phyloP scores from a whole-genome alignment of 1,140 invertebrate species.

The Trinorchestia longiramus region DNA sequence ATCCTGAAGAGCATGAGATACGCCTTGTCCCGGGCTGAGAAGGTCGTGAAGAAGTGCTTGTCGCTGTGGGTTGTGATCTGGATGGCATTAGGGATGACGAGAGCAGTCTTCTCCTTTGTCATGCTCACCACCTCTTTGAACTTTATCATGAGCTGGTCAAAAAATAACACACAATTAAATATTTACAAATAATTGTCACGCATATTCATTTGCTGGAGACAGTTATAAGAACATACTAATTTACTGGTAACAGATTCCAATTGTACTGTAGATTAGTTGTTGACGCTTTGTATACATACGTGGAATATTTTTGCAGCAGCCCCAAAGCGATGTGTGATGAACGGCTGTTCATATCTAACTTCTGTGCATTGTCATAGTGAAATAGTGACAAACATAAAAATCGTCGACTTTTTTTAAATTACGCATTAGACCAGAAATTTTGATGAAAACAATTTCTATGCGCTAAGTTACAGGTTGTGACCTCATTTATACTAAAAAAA shows the following conservation, averaged over 20 bases:
- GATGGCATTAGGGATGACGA: constrained; percentile 96
- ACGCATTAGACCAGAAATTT: too few relatives aligned
- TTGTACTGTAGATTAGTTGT: too few relatives aligned
- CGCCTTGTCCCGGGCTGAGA: constrained; percentile 90
- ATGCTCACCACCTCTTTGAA: constrained; percentile 92
- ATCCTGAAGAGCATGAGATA: constrained; percentile 94
- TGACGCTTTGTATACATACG: too few relatives aligned
- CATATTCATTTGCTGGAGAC: too few relatives aligned
- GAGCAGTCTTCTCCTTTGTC: constrained; percentile 91
- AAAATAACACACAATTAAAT: background rate
- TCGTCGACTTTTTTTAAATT: background rate
- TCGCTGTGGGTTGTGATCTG: constrained; percentile 85
- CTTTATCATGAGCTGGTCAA: constrained; percentile 76
- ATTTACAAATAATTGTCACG: background rate
- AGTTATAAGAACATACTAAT: too few relatives aligned
- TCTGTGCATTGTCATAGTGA: too few relatives aligned
- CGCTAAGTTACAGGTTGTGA: background rate
- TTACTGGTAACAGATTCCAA: too few relatives aligned
- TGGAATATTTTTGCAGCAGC: background rate
- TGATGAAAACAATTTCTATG: background rate
- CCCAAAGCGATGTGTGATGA: too few relatives aligned
- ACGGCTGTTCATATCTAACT: too few relatives aligned
- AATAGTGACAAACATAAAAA: too few relatives aligned
- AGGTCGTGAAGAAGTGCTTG: constrained; percentile 93
- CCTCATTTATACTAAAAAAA: background rate